phyloP scores from a whole-genome alignment of 2,888 invertebrate genomes.

The Beris morrisii region DNA sequence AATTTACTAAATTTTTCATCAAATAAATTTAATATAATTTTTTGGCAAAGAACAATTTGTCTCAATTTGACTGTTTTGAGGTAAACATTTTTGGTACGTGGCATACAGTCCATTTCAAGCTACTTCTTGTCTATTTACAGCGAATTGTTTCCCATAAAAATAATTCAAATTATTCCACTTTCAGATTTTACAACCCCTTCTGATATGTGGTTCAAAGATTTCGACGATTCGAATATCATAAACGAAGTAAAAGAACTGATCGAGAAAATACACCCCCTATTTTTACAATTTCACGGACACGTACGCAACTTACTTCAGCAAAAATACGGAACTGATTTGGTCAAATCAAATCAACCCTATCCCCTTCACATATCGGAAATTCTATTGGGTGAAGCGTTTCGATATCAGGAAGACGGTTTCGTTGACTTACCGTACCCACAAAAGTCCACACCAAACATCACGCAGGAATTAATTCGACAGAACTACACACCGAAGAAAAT shows the following conservation, averaged over 20 bases:
- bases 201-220: slow-evolving; percentile 69
- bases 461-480: slow-evolving; percentile 68
- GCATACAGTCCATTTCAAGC: too few species aligned
- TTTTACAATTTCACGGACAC: slow-evolving; percentile 51
- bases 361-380: slow-evolving; percentile 52
- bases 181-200: slow-evolving; percentile 66
- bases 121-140: too few species aligned
- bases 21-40: too few species aligned
- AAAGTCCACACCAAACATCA: slow-evolving; percentile 69
- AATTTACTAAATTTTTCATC: too few species aligned
- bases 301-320: slow-evolving; percentile 47
- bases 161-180: slow-evolving; percentile 17
- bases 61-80: too few species aligned
- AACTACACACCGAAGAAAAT: slow-evolving; percentile 73
- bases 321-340: slow-evolving; percentile 45
- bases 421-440: slow-evolving; percentile 67
- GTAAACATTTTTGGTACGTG: too few species aligned
- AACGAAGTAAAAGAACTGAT: slow-evolving; percentile 45
- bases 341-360: slow-evolving; percentile 45
- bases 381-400: slow-evolving; percentile 50
- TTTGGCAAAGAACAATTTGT: too few species aligned
- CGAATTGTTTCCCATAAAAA: too few species aligned
- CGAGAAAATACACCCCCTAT: slow-evolving; percentile 45
- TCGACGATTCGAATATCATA: slow-evolving; percentile 58
- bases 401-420: slow-evolving; percentile 58